Percentiles rank a stretch among this genome's conserved stretches.
These are phyloP conservation scores for Oryzias woworae DNA, from an alignment of 2,113 vertebrate species.

Conservation along the genomic window DNA sequence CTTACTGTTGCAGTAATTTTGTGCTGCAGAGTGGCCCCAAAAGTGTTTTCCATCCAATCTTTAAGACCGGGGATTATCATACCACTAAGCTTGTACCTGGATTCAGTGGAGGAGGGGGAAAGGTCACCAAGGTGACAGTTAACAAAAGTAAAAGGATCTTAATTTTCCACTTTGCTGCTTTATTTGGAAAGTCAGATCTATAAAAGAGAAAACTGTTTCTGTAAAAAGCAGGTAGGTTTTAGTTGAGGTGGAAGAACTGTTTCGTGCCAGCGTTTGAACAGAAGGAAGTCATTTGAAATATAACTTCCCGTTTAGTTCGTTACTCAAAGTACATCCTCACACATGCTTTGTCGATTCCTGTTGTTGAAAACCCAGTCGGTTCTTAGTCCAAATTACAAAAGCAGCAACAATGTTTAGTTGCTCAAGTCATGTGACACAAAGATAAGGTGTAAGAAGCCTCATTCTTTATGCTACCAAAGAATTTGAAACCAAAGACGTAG, in stretches of 20 bases:
- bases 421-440: constrained; percentile 12
- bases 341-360: constrained; percentile 4
- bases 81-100: constrained; percentile 93
- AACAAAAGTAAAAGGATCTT: constrained; percentile 13
- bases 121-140: constrained; percentile 2
- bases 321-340: constrained; percentile 35
- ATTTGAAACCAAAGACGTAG: constrained; percentile 3
- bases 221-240: constrained; percentile 20
- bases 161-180: constrained; percentile 24
- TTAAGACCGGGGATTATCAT: constrained; percentile 88
- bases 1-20: constrained; percentile 92
- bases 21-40: constrained; percentile 90
- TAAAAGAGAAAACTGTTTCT: constrained; percentile 2
- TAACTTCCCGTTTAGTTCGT: constrained; percentile 49
- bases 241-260: constrained; percentile 1
- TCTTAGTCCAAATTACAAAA: constrained; percentile 15
- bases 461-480: constrained; percentile 19
- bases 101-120: constrained; percentile 5
- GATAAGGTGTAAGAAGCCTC: constrained; percentile 13
- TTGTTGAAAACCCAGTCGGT: constrained; percentile 15
- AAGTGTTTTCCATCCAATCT: constrained; percentile 92
- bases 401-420: constrained; percentile 8
- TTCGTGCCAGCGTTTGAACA: constrained; percentile 25
- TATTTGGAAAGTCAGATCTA: constrained; percentile 29
- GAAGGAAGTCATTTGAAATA: constrained; percentile 36